A percentile compares a stretch with the other conserved stretches of the same genome.
Evolutionary conservation across 2,888 invertebrate species (phyloP).

Genomic region (Notodonta ziczac): DNA sequence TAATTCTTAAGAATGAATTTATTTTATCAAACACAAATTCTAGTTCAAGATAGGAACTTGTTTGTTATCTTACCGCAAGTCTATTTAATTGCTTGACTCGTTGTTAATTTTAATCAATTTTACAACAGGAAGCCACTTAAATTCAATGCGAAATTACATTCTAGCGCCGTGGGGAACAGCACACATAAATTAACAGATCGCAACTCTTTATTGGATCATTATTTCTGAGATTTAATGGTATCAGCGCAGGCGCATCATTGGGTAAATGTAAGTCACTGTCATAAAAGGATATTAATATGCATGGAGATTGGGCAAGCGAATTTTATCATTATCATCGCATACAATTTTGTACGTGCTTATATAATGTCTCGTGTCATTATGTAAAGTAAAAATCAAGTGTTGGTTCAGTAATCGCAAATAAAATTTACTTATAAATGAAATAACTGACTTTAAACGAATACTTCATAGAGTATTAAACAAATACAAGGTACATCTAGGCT

Average conservation of each 20-base stretch:
- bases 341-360: neutral
- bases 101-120: neutral
- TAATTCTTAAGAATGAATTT: no score
- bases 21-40: no score
- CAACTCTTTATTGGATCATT: constrained; percentile 17
- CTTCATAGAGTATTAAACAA: no score
- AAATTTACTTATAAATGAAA: no score
- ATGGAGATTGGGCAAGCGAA: constrained; percentile 20
- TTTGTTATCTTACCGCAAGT: no score
- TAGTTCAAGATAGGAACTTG: no score
- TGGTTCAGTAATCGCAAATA: neutral
- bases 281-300: constrained; percentile 43
- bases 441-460: no score
- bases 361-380: neutral
- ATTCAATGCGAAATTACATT: neutral
- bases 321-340: constrained; percentile 11
- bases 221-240: constrained; percentile 21
- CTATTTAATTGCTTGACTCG: neutral
- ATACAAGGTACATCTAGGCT: neutral
- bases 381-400: neutral
- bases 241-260: constrained; percentile 42
- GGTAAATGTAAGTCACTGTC: constrained; percentile 47
- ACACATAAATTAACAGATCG: constrained; percentile 10
- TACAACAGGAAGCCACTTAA: constrained; percentile 1
- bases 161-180: neutral